phyloP scores from a whole-genome alignment of 2,797 vertebrate species.

The Podargus strigoides region DNA sequence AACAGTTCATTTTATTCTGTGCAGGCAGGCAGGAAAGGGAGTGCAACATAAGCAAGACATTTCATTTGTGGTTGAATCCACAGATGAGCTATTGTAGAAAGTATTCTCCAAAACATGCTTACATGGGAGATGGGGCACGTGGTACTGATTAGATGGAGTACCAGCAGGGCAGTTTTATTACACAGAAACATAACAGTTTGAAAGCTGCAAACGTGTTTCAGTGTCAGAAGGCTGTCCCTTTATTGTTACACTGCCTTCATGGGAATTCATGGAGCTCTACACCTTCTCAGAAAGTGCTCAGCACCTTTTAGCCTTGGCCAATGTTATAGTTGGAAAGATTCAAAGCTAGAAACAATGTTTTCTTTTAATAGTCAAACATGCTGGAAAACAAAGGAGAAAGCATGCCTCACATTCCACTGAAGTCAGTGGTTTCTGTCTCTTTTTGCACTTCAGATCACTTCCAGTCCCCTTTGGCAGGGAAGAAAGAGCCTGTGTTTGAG shows the following conservation, averaged over 20 bases:
- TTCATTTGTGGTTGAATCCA: slow-evolving; percentile 66
- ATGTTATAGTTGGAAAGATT: neutral
- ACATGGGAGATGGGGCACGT: slow-evolving; percentile 54
- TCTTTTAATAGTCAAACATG: slow-evolving; percentile 28
- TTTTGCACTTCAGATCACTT: slow-evolving; percentile 36
- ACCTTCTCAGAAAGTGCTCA: neutral
- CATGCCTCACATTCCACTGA: slow-evolving; percentile 49
- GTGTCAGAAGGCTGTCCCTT: neutral
- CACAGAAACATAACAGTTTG: neutral
- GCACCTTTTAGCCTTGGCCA: neutral
- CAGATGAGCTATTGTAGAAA: slow-evolving; percentile 71
- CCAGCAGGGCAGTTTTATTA: slow-evolving; percentile 57
- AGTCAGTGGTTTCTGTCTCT: slow-evolving; percentile 59
- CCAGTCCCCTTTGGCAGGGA: neutral
- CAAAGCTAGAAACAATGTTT: slow-evolving; percentile 6
- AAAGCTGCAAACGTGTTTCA: neutral
- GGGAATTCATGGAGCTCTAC: neutral
- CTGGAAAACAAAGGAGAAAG: slow-evolving; percentile 44
- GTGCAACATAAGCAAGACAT: slow-evolving; percentile 59
- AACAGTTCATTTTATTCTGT: slow-evolving; percentile 4
- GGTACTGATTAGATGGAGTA: slow-evolving; percentile 69
- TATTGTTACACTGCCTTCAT: neutral
- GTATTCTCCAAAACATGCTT: slow-evolving; percentile 67
- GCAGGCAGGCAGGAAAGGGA: slow-evolving; percentile 36
- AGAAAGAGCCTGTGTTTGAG: neutral